These are phyloP conservation scores for Pterocles orientalis DNA, from an alignment of 2,113 vertebrate species.

Conservation along the genomic window DNA sequence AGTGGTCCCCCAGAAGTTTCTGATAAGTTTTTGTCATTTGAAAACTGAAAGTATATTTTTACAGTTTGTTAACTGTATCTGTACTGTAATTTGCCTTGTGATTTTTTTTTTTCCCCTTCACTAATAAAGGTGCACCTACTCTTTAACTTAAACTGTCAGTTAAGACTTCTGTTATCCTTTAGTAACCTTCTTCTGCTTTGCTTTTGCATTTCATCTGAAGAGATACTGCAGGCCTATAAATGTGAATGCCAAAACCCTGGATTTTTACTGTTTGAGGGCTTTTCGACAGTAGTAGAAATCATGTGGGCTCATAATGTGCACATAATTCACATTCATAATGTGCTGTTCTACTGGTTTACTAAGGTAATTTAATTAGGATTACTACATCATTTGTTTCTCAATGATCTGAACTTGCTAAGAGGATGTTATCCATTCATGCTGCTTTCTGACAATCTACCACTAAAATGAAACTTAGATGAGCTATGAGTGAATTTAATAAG, in stretches of 20 bases:
- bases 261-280: background rate
- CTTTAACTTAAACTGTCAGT: background rate
- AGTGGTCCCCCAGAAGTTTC: background rate
- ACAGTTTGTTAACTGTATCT: background rate
- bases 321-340: no score
- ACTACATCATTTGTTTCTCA: background rate
- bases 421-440: background rate
- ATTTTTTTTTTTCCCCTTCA: background rate
- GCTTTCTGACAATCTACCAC: background rate
- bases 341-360: background rate
- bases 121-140: background rate
- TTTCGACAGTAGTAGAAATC: background rate
- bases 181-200: background rate
- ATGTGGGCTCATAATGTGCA: no score
- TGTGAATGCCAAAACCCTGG: background rate
- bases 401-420: background rate
- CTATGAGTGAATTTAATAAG: background rate
- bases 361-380: conserved; percentile 4
- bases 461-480: background rate
- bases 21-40: background rate
- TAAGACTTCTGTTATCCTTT: background rate
- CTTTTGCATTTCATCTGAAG: background rate
- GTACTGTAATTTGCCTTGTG: background rate
- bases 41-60: background rate
- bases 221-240: background rate